These are phyloP conservation scores for Mactromeris polynyma DNA, from an alignment of 2,888 invertebrate species.

Conservation along the genomic window DNA sequence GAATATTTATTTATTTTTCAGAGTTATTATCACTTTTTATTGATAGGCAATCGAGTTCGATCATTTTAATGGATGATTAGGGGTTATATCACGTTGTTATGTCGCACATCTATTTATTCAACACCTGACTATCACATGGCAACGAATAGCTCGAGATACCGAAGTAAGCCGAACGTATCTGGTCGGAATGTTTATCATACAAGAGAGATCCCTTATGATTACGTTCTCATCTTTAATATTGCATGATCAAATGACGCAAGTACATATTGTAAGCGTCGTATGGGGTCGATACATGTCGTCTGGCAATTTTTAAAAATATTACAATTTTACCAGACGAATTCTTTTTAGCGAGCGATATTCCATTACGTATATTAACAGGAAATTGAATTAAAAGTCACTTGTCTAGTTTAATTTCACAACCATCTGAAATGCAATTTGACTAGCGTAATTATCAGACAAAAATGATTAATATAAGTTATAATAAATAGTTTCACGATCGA, in stretches of 20 bases:
- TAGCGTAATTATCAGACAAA: too few species aligned
- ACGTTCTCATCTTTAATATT: not conserved
- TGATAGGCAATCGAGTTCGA: constrained; percentile 61
- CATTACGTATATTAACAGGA: too few species aligned
- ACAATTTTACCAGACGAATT: too few species aligned
- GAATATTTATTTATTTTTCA: constrained; percentile 39
- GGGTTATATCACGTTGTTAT: constrained; percentile 41
- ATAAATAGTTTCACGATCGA: too few species aligned
- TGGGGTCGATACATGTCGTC: too few species aligned
- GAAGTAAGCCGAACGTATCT: not conserved
- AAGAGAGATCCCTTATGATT: not conserved
- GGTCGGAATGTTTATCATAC: constrained; percentile 18
- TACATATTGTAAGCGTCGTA: not conserved
- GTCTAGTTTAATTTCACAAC: too few species aligned
- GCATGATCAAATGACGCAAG: not conserved
- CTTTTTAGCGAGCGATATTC: too few species aligned
- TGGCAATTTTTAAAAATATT: too few species aligned
- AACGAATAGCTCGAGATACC: constrained; percentile 23
- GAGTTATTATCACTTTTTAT: constrained; percentile 62
- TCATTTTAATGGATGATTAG: constrained; percentile 59
- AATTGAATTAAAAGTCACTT: too few species aligned
- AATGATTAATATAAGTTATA: too few species aligned
- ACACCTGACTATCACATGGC: constrained; percentile 25
- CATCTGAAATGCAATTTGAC: too few species aligned
- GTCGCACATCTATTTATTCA: constrained; percentile 20